These are phyloP conservation scores for Serilophus lunatus DNA, from an alignment of 2,113 vertebrate species.

Conservation along the genomic window DNA sequence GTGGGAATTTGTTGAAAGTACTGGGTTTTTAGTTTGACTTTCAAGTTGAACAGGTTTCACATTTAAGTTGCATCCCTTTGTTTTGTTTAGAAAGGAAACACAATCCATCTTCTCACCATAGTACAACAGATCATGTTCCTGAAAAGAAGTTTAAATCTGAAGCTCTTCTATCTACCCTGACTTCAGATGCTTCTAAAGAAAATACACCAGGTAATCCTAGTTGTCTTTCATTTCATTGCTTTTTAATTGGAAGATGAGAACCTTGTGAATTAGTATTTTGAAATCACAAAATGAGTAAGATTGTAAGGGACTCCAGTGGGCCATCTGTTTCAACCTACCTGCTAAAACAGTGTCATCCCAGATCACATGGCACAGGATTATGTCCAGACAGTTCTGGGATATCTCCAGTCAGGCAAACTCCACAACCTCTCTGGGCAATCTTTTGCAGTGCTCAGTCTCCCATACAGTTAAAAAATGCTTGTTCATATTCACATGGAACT, in stretches of 20 bases:
- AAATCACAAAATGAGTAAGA: neutral
- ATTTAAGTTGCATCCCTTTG: neutral
- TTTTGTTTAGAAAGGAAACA: conserved; percentile 91
- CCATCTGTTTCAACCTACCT: neutral
- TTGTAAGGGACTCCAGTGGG: neutral
- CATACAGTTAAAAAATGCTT: neutral
- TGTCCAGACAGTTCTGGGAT: neutral
- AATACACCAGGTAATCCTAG: conserved; percentile 86
- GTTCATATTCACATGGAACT: neutral
- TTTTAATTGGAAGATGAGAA: neutral
- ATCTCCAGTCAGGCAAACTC: neutral
- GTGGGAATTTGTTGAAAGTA: neutral
- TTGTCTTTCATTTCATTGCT: neutral
- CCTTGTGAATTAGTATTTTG: neutral
- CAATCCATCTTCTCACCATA: conserved; percentile 88
- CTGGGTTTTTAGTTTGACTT: neutral
- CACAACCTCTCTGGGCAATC: neutral
- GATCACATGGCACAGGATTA: neutral
- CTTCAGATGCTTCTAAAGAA: conserved; percentile 96
- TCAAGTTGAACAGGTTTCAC: neutral
- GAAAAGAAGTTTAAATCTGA: conserved; percentile 99
- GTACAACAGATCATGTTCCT: conserved; percentile 89
- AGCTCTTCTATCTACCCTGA: conserved; percentile 94
- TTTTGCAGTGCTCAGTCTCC: neutral
- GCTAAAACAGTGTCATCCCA: neutral